Base-by-base conservation (phyloP, 2,797 vertebrate species). In the Telmatherina bonti region DNA sequence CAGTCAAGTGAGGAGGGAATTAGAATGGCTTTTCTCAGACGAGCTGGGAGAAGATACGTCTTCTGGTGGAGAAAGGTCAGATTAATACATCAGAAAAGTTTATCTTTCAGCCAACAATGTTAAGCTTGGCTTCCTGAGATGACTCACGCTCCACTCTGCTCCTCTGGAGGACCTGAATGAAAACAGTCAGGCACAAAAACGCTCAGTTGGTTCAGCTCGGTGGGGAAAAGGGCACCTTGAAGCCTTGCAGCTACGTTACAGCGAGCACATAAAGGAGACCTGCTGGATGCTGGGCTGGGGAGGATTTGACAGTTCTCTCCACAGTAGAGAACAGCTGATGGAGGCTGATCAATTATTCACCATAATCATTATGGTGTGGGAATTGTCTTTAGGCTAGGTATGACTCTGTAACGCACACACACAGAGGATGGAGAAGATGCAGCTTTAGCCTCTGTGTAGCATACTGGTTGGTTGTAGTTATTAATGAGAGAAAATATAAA, bases 321-420 rank as follows among this genome's bases (percentile, higher is more conserved):
- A 66, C 57, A 12, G 61, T 60, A 5, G 12, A 54, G 68, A 58
- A 59, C 67, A 68, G 24, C 56, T 52, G 62, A 79, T 72, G 38
- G 74, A 70, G 70, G 59, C 54, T 1, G 35, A 60, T 87, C 54
- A 77, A 85, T 91, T 85, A 90, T 90, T 89, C 67, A 84, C 38
- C 80, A 16, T 78, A 58, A 52, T 84, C 47, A 58, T 73, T 71
- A 56, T 38, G 70, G 75, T 70, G 58, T 53, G 72, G 35, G 20
- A 18, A 1, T 53, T 16, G 41, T 75, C 70, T 77, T 47, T 2
- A 68, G 80, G 75, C 30, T 72, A 47, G 47, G 26, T 45, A 45
- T 62, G 24, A 12, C 30, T 33, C 31, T 33, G 31, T 33, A 33
- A 20, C 51, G 1, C 59, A 67, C 49, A 68, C 30, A 60, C 61